Evolutionary conservation across 2,888 invertebrate species (phyloP).

Genomic region (Salticus scenicus): DNA sequence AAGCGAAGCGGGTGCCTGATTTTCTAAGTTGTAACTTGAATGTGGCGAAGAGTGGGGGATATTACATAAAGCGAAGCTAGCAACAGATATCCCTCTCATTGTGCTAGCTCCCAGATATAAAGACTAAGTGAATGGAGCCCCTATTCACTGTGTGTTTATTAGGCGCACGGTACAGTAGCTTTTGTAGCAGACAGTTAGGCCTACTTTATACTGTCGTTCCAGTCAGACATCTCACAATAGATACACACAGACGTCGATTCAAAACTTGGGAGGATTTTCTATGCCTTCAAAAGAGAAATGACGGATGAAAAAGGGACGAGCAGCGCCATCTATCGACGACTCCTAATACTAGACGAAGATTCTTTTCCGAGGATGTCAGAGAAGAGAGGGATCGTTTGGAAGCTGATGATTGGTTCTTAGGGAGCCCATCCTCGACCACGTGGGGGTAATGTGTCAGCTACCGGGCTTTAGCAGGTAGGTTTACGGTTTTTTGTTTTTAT

Average conservation of each 20-base stretch:
- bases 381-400: conserved; percentile 37
- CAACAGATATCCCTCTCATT: conserved; percentile 51
- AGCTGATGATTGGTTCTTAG: conserved; percentile 46
- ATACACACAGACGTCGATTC: conserved; percentile 53
- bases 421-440: conserved; percentile 35
- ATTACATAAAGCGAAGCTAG: conserved; percentile 34
- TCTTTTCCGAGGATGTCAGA: conserved; percentile 20
- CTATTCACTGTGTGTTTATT: conserved; percentile 64
- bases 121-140: conserved; percentile 34
- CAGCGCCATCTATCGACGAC: conserved; percentile 58
- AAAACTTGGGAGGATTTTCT: conserved; percentile 53
- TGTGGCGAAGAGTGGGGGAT: conserved; percentile 15
- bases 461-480: conserved; percentile 36
- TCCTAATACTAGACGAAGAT: conserved; percentile 16
- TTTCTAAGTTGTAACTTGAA: conserved; percentile 47
- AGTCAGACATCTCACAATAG: conserved; percentile 37
- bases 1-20: conserved; percentile 26
- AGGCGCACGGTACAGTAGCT: conserved; percentile 33
- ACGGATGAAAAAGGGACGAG: conserved; percentile 10
- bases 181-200: conserved; percentile 66
- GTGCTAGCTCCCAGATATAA: conserved; percentile 22
- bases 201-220: conserved; percentile 60
- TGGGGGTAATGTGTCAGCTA: conserved; percentile 25
- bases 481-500: background rate
- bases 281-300: conserved; percentile 36